Evolutionary conservation across 2,797 vertebrate species (phyloP).

Genomic region (Vultur gryphus): DNA sequence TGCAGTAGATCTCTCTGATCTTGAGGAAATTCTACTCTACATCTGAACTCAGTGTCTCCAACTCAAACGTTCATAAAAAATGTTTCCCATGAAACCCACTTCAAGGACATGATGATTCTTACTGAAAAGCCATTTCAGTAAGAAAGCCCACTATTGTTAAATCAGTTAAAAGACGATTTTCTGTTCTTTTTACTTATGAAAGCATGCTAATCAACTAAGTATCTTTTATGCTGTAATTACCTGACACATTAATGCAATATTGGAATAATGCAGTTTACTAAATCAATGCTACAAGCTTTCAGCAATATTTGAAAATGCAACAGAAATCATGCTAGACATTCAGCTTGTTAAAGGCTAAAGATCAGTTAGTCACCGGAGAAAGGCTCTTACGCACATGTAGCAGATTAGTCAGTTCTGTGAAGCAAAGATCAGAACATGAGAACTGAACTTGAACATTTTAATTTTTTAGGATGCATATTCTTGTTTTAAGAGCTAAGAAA

Average conservation of each 20-base stretch:
- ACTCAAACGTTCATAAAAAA: rapidly evolving
- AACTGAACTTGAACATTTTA: not conserved
- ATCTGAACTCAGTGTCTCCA: not conserved
- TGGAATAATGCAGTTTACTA: not conserved
- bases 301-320: not conserved
- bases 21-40: not conserved
- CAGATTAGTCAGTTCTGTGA: not conserved
- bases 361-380: not conserved
- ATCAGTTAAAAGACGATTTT: not conserved
- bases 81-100: rapidly evolving
- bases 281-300: not conserved
- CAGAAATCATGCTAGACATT: not conserved
- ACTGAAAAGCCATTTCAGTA: not conserved
- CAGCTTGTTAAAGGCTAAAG: not conserved
- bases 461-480: not conserved
- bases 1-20: not conserved
- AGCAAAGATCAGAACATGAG: not conserved
- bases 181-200: not conserved
- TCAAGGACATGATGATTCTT: not conserved
- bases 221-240: not conserved
- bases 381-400: not conserved
- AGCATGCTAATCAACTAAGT: not conserved
- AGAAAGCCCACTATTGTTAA: not conserved
- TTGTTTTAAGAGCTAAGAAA: not conserved
- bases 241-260: not conserved